Conservation (phyloP, 2,797 vertebrate genomes). For the Eulemur coronatus region DNA sequence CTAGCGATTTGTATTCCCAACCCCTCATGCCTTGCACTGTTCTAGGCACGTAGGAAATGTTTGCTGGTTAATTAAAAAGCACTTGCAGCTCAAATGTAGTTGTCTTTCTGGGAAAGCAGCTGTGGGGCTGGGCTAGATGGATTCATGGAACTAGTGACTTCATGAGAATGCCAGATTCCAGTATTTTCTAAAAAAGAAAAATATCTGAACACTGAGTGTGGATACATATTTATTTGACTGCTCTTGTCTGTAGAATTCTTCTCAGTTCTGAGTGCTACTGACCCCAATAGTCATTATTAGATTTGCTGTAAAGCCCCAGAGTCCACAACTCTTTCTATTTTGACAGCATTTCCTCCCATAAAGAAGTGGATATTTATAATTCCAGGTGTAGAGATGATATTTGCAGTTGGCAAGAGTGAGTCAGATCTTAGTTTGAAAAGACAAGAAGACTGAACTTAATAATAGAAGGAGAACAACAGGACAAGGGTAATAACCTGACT, state of each 20-base stretch:
- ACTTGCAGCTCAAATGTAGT: not conserved
- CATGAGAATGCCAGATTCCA: not conserved
- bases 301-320: constrained; percentile 21
- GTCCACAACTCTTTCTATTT: not conserved
- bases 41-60: constrained; percentile 24
- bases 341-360: not conserved
- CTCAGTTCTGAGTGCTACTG: not conserved
- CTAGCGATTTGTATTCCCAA: constrained; percentile 4
- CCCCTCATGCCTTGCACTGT: not conserved
- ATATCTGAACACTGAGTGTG: not conserved
- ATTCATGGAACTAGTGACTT: not conserved
- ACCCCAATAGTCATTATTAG: not conserved
- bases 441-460: constrained; percentile 1
- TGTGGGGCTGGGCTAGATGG: not conserved
- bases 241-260: not conserved
- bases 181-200: not conserved
- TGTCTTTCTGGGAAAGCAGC: not conserved
- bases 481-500: not conserved
- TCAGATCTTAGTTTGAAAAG: constrained; percentile 13
- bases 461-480: not conserved
- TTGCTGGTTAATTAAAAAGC: constrained; percentile 3
- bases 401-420: constrained; percentile 31
- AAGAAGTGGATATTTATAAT: constrained; percentile 33
- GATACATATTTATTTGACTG: not conserved
- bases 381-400: constrained; percentile 32